Base-by-base conservation (phyloP, 1,140 invertebrate species). In the Listronotus oregonensis region DNA sequence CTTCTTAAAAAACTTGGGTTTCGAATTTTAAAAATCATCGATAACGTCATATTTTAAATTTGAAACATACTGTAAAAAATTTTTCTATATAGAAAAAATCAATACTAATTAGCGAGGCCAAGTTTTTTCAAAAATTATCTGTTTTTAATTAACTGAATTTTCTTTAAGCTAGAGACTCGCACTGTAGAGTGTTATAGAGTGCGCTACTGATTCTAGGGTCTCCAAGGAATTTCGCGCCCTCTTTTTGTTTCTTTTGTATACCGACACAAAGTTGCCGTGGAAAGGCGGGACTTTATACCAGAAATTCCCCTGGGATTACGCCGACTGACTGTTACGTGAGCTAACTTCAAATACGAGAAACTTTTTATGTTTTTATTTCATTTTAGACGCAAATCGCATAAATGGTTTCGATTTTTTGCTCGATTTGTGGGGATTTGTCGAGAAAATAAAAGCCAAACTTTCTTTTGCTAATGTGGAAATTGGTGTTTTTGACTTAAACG, bases 161-260 rank as follows among this genome's bases (percentile, higher is more conserved):
- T n/a, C n/a, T n/a, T n/a, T n/a, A n/a, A n/a, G n/a, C n/a, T n/a
- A n/a, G n/a, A n/a, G n/a, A n/a, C n/a, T n/a, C n/a, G n/a, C n/a
- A n/a, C n/a, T n/a, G n/a, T n/a, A n/a, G n/a, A n/a, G n/a, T n/a
- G n/a, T 18, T 21, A 6, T 51, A 51, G 4, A 51, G 8, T 7
- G 27, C 56, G 56, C 44, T 39, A n/a, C 54, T 56, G 54, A 9
- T 3, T 49, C 31, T 21, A 40, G 14, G n/a, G n/a, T 52, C 59
- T 34, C 59, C 17, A 10, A 44, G 21, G 49, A 51, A 17, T 52
- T 17, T 37, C 18, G 17, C 59, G 34, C 42, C 27, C 59, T 34
- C 59, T 64, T 55, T 64, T 64, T 64, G 51, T 64, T 64, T 62
- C 59, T 62, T 62, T 62, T 51, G 59, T 62, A 34, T 37, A 17